These are phyloP conservation scores for Arremon aurantiirostris DNA, from an alignment of 2,797 vertebrate genomes.

Conservation along the genomic window DNA sequence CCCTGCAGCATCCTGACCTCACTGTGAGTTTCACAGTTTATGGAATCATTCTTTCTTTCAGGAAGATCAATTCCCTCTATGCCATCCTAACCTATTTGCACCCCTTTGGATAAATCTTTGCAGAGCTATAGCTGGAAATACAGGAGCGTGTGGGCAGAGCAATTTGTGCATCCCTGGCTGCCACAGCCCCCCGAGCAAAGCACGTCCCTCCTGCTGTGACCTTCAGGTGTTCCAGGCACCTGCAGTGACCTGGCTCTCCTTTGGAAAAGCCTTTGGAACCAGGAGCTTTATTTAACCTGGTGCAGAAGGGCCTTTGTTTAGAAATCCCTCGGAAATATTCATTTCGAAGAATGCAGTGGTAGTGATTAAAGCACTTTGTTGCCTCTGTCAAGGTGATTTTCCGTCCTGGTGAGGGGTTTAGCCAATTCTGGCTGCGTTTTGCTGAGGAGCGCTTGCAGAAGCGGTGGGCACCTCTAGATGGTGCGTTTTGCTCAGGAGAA, in stretches of 20 bases:
- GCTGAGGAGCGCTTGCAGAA: conserved; percentile 13
- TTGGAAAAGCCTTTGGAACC: not conserved
- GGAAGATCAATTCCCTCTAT: not conserved
- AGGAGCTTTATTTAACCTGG: not conserved
- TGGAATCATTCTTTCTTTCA: not conserved
- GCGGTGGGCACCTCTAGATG: conserved; percentile 67
- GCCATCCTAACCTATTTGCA: not conserved
- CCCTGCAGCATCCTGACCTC: not conserved
- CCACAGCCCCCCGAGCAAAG: not conserved
- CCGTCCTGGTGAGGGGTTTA: not conserved
- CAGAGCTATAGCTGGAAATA: not conserved
- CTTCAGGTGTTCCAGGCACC: not conserved
- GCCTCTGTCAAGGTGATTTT: not conserved
- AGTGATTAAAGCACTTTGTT: not conserved
- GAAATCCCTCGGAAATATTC: not conserved
- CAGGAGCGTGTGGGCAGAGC: not conserved
- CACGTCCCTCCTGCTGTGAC: not conserved
- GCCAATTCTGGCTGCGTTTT: not conserved
- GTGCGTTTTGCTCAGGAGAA: conserved; percentile 35
- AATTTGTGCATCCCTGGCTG: not conserved
- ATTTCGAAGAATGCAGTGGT: not conserved
- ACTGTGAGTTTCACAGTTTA: not conserved
- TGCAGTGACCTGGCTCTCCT: not conserved
- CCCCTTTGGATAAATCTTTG: not conserved
- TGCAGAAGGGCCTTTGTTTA: not conserved